These are phyloP conservation scores for Lutjanus campechanus DNA, from an alignment of 2,797 vertebrate species.

Conservation along the genomic window DNA sequence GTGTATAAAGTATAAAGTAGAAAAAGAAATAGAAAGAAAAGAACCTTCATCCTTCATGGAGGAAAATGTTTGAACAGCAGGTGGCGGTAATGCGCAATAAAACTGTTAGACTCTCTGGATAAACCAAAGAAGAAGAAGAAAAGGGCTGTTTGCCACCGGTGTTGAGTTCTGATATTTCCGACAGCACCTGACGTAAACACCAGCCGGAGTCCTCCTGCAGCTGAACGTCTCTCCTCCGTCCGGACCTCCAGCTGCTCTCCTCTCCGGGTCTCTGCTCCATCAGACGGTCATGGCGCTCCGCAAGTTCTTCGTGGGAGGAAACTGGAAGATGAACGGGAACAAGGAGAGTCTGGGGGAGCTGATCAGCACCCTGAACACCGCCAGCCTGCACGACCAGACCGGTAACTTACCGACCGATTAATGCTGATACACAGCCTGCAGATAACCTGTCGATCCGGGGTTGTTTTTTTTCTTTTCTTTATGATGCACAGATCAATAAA, in stretches of 20 bases:
- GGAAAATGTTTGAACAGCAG: slow-evolving; percentile 4
- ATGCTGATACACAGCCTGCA: not conserved
- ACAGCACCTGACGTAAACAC: slow-evolving; percentile 41
- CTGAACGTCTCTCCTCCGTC: not conserved
- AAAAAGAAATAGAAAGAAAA: not conserved
- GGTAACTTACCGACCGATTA: slow-evolving; percentile 70
- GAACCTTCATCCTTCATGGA: too few species aligned
- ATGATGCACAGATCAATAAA: not conserved
- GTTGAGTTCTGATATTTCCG: slow-evolving; percentile 22
- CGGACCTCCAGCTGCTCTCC: not conserved
- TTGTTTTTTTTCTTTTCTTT: not conserved
- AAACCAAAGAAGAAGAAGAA: slow-evolving; percentile 12
- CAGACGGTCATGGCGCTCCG: slow-evolving; percentile 86
- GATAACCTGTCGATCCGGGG: not conserved
- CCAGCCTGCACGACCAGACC: slow-evolving; percentile 87
- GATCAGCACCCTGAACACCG: slow-evolving; percentile 87
- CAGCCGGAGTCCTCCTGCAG: not conserved
- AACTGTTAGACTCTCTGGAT: not conserved
- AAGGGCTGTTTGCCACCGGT: rapidly evolving
- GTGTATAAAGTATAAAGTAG: too few species aligned
- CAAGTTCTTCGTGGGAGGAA: slow-evolving; percentile 93
- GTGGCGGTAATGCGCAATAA: slow-evolving; percentile 14
- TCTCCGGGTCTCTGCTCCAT: not conserved
- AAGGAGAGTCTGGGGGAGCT: slow-evolving; percentile 89
- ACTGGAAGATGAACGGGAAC: slow-evolving; percentile 95